Conservation (phyloP, 2,888 invertebrate species). For the Eubasilissa splendida region DNA sequence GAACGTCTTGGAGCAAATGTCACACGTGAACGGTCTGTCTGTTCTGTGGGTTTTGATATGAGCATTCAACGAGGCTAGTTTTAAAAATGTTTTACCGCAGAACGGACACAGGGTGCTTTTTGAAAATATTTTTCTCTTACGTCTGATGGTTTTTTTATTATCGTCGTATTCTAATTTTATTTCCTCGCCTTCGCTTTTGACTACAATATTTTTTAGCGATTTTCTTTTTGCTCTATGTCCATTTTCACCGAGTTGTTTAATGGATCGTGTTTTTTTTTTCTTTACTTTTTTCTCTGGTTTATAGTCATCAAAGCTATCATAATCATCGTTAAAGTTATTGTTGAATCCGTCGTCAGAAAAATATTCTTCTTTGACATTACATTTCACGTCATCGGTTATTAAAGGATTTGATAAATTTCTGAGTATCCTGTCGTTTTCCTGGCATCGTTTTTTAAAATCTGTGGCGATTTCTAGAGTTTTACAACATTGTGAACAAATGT, state of each 20-base stretch:
- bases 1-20: conserved; percentile 42
- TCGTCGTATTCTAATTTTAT: conserved; percentile 19
- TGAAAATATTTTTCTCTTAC: conserved; percentile 27
- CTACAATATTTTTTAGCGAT: conserved; percentile 22
- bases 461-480: conserved; percentile 26
- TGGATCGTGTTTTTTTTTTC: conserved; percentile 23
- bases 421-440: conserved; percentile 39
- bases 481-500: conserved; percentile 37
- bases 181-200: conserved; percentile 14
- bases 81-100: conserved; percentile 38
- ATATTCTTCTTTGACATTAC: conserved; percentile 41
- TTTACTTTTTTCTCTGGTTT: conserved; percentile 13
- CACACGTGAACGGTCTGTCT: conserved; percentile 46
- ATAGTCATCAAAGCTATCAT: conserved; percentile 32
- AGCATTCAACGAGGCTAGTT: conserved; percentile 29
- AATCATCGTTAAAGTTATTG: conserved; percentile 35
- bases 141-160: conserved; percentile 1
- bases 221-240: conserved; percentile 14
- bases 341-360: conserved; percentile 38
- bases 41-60: conserved; percentile 42
- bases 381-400: not conserved
- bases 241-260: conserved; percentile 8
- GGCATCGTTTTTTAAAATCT: conserved; percentile 43
- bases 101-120: conserved; percentile 43
- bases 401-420: conserved; percentile 5